Conservation (phyloP, 30 jellyfish, hydroid and myxozoan species). For the Turritopsis rubra region DNA sequence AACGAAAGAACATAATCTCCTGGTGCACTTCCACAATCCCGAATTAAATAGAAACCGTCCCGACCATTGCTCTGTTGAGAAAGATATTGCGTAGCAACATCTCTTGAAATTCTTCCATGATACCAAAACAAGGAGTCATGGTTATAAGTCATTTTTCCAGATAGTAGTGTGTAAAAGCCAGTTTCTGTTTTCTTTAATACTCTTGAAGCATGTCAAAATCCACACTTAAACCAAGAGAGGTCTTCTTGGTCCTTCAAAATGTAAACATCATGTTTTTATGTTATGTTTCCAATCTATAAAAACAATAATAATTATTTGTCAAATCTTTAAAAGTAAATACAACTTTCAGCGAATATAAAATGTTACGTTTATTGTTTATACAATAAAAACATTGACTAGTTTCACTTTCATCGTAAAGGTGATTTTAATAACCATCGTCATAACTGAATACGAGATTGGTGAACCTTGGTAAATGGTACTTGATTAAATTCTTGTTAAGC, state of each 20-base stretch:
- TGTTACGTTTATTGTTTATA: too few species aligned
- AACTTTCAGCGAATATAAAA: too few species aligned
- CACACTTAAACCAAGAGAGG: neutral
- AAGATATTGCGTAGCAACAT: conserved; percentile 59
- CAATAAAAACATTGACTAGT: too few species aligned
- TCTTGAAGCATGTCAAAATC: neutral
- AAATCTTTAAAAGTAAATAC: neutral
- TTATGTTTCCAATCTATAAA: neutral
- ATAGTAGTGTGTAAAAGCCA: neutral
- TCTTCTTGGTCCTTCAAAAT: neutral
- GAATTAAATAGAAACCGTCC: conserved; percentile 73
- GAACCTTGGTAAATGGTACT: too few species aligned
- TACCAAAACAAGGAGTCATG: conserved; percentile 53
- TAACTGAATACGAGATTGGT: neutral
- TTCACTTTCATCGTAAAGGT: neutral
- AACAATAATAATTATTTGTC: neutral
- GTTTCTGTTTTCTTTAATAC: neutral
- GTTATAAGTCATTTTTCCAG: conserved; percentile 32
- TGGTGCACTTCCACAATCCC: conserved; percentile 82
- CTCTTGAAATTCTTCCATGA: conserved; percentile 83
- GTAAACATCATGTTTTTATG: neutral
- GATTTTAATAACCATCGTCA: neutral
- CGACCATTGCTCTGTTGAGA: conserved; percentile 44
- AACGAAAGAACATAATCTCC: conserved; percentile 75
- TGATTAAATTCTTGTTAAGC: too few species aligned